Percentiles rank a stretch among this genome's conserved stretches.
Conservation (phyloP, 2,888 invertebrate genomes). For the Callosobruchus maculatus region DNA sequence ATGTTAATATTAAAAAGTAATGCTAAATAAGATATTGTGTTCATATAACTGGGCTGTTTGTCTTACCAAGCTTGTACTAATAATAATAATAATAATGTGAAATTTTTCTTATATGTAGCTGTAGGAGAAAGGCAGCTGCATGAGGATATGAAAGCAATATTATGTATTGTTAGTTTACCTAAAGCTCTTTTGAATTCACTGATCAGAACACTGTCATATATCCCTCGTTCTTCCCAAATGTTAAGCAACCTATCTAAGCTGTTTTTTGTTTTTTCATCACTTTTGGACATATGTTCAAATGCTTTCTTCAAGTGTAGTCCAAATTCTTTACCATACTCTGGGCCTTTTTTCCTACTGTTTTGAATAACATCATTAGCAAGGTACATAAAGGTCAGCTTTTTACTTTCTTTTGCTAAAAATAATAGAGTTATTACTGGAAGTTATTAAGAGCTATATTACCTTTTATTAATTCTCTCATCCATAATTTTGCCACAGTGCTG, state of each 20-base stretch:
- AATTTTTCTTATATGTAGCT: too few species aligned
- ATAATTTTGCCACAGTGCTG: slow-evolving; percentile 84
- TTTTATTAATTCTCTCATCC: slow-evolving; percentile 85
- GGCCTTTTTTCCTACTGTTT: slow-evolving; percentile 96
- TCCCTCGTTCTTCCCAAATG: slow-evolving; percentile 91
- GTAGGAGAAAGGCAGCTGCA: too few species aligned
- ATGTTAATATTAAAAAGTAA: too few species aligned
- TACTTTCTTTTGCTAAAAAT: slow-evolving; percentile 72
- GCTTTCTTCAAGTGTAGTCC: slow-evolving; percentile 75
- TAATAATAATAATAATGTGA: too few species aligned
- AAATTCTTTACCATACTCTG: slow-evolving; percentile 90
- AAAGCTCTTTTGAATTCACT: slow-evolving; percentile 70
- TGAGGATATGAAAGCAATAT: too few species aligned
- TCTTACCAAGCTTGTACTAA: too few species aligned
- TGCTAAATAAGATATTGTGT: too few species aligned
- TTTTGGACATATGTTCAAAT: slow-evolving; percentile 76
- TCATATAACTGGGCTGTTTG: too few species aligned
- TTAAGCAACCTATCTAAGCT: slow-evolving; percentile 77
- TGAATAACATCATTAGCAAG: slow-evolving; percentile 99
- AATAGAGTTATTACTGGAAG: slow-evolving; percentile 2
- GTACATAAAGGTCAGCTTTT: slow-evolving; percentile 93
- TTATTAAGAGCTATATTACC: slow-evolving; percentile 54
- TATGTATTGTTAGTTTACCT: slow-evolving; percentile 40
- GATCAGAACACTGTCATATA: slow-evolving; percentile 79
- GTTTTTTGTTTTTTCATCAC: slow-evolving; percentile 77